Conservation (phyloP, 2,888 invertebrate species). For the Hoplodrina ambigua region DNA sequence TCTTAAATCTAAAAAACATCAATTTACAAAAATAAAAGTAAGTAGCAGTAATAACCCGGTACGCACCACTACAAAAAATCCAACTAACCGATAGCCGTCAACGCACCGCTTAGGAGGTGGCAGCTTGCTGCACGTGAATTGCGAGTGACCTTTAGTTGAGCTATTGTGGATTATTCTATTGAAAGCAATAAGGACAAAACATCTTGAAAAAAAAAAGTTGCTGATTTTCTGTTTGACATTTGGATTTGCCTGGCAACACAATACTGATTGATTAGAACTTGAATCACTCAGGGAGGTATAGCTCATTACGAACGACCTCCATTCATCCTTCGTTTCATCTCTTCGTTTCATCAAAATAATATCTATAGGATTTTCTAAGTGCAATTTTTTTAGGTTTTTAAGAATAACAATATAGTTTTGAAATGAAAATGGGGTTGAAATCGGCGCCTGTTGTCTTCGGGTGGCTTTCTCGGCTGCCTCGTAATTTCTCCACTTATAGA, state of each 20-base stretch:
- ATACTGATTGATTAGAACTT: not conserved
- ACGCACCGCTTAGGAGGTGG: too few species aligned
- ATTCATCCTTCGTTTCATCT: conserved; percentile 84
- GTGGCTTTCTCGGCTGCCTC: conserved; percentile 77
- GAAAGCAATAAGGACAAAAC: too few species aligned
- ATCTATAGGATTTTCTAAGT: conserved; percentile 66
- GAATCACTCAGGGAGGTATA: not conserved
- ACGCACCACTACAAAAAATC: too few species aligned
- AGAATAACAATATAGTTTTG: conserved; percentile 60
- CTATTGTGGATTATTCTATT: too few species aligned
- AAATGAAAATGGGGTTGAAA: conserved; percentile 87
- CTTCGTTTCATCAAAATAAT: conserved; percentile 74
- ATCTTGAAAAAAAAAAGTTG: too few species aligned
- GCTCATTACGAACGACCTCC: conserved; percentile 78
- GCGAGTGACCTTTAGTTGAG: too few species aligned
- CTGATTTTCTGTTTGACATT: conserved; percentile 6
- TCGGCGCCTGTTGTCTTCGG: conserved; percentile 83
- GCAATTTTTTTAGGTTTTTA: conserved; percentile 65
- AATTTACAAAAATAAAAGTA: too few species aligned
- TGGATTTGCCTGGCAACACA: conserved; percentile 40
- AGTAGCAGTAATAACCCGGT: too few species aligned
- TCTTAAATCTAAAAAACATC: too few species aligned
- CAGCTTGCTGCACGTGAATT: too few species aligned
- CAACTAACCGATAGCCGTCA: too few species aligned
- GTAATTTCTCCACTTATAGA: conserved; percentile 84